Evolutionary conservation across 2,797 vertebrate genomes (phyloP).

Genomic region (Botia kubotai): DNA sequence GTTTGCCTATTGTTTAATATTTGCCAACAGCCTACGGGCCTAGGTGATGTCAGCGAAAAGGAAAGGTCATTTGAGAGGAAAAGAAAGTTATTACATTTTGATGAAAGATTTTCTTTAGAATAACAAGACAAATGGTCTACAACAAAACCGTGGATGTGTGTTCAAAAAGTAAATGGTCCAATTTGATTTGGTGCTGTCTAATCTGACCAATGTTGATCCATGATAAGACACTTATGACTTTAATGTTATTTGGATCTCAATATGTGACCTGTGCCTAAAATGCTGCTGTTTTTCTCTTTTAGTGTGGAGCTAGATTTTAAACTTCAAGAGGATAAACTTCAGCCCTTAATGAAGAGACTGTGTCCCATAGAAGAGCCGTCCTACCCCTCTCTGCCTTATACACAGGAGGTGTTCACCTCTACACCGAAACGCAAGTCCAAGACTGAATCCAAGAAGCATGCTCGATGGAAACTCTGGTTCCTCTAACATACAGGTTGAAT

Average conservation of each 20-base stretch:
- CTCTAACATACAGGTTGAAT: slow-evolving; percentile 77
- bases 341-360: slow-evolving; percentile 94
- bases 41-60: no score
- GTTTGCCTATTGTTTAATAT: no score
- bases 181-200: background rate
- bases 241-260: background rate
- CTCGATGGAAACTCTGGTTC: slow-evolving; percentile 99
- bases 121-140: background rate
- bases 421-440: slow-evolving; percentile 99
- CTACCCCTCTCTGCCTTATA: slow-evolving; percentile 93
- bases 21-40: no score
- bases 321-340: slow-evolving; percentile 96
- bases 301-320: slow-evolving; percentile 99
- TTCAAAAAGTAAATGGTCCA: background rate
- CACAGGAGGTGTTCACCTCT: slow-evolving; percentile 93
- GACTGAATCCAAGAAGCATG: slow-evolving; percentile 98
- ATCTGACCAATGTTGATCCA: background rate
- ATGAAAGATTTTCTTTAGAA: no score
- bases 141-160: background rate
- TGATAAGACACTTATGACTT: background rate
- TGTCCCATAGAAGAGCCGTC: slow-evolving; percentile 88
- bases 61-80: no score
- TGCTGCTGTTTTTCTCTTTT: slow-evolving; percentile 30
- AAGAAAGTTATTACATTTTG: no score
- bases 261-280: background rate